Base-by-base conservation (phyloP, 2,888 invertebrate species). In the Cheiracanthium punctorium region DNA sequence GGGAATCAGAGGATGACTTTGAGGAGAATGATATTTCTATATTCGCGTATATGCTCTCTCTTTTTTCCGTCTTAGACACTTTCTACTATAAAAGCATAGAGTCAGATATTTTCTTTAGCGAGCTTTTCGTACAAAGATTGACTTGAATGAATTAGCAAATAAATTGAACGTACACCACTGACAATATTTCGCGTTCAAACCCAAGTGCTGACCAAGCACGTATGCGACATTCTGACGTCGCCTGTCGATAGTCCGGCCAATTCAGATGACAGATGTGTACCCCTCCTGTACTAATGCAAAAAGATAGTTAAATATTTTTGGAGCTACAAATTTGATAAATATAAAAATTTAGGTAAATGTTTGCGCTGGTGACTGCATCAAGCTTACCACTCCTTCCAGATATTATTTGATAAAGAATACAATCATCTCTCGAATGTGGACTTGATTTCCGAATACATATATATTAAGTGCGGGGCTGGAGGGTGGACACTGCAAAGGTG, bases 41-140 rank as follows among this genome's bases (percentile, higher is more conserved):
- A 71, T 52, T 67, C 79, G 65, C 73, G 41, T 73, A 58, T 77
- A 77, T 65, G 72, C 69, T 77, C 65, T 84, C 84, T 79, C 77
- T 79, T 65, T 79, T 79, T 84, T 79, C 64, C 73, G 72, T 79
- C 79, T 84, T 79, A 79, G 79, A 79, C 73, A 84, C 79, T 73
- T 84, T 79, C 84, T 84, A n/a, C n/a, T n/a, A 84, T 76, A 77
- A 77, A 73, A 37, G 77, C 79, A 79, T 84, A 84, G 84, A 84
- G 73, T 77, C 77, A 73, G 84, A 73, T 84, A 84, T 84, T 84
- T 84, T 84, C 84, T 84, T 79, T 84, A 84, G 84, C 37, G 79
- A 84, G 82, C 79, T 84, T 84, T 82, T 84, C 84, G 84, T 84
- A 84, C 82, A 75, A 79, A 79, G 73, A 67, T 29, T 33, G 24